Percentiles rank a stretch among this genome's conserved stretches.
phyloP scores from a whole-genome alignment of 2,113 vertebrate genomes.

The Monarcha castaneiventris region DNA sequence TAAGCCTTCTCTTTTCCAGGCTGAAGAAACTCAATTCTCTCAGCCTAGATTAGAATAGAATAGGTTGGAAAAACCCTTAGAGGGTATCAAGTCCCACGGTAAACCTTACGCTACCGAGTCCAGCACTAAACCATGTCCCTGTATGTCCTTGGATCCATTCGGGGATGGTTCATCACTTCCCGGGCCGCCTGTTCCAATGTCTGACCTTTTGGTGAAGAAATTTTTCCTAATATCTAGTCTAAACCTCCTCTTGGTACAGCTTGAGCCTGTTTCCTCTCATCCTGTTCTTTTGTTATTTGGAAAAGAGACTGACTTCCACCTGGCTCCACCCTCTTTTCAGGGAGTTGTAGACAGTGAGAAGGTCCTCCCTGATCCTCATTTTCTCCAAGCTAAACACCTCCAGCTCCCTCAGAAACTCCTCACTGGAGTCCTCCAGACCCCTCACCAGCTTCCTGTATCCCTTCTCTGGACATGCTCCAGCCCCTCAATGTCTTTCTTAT shows the following conservation, averaged over 20 bases:
- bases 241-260: not conserved
- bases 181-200: not conserved
- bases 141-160: not conserved
- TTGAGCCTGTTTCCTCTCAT: not conserved
- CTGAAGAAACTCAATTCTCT: not conserved
- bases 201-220: not conserved
- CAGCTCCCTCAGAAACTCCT: not conserved
- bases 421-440: not conserved
- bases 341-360: rapidly evolving
- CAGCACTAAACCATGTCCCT: not conserved
- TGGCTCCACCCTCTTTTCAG: rapidly evolving
- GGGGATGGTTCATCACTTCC: not conserved
- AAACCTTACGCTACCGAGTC: not conserved
- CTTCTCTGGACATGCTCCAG: no score
- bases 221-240: not conserved
- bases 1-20: not conserved
- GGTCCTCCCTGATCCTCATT: not conserved
- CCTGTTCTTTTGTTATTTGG: not conserved
- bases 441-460: not conserved
- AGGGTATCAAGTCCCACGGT: not conserved
- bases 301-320: not conserved
- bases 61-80: not conserved
- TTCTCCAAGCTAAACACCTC: not conserved
- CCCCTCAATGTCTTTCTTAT: not conserved
- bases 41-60: not conserved